A percentile compares a stretch with the other conserved stretches of the same genome.
Evolutionary conservation across 2,113 vertebrate species (phyloP).

Genomic region (Crocuta crocuta): DNA sequence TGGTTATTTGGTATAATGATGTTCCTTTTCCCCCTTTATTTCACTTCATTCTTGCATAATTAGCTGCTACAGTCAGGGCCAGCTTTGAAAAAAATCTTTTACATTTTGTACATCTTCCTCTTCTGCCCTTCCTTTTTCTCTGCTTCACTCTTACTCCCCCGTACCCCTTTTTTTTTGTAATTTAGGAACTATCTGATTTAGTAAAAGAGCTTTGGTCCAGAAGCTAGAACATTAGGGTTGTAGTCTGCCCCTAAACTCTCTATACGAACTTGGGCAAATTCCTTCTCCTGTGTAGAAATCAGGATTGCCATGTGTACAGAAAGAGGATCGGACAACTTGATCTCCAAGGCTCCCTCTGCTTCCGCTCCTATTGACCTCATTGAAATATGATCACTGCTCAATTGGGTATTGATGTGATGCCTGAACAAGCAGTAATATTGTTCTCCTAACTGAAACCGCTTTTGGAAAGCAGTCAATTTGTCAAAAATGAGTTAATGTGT

Average conservation of each 20-base stretch:
- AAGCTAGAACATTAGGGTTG: neutral
- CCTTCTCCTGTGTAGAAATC: neutral
- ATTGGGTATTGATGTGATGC: constrained; percentile 10
- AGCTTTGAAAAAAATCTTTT: neutral
- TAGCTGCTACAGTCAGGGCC: neutral
- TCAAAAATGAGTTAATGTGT: constrained; percentile 43
- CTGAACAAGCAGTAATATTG: neutral
- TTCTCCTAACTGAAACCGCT: neutral
- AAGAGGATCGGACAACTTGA: neutral
- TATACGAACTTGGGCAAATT: neutral
- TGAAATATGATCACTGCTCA: neutral
- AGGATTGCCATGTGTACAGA: neutral
- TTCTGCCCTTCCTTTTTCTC: neutral
- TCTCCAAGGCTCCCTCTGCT: neutral
- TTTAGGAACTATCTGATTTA: neutral
- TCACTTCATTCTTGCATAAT: neutral
- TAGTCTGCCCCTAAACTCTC: neutral
- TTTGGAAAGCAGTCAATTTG: constrained; percentile 50
- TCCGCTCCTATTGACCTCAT: neutral
- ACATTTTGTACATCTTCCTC: neutral
- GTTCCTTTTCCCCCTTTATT: neutral
- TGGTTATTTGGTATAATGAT: neutral
- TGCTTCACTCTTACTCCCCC: neutral
- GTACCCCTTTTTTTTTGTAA: neutral
- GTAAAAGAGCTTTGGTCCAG: neutral